Evolutionary conservation across 2,113 vertebrate species (phyloP), one percentile per base, ranked within the genome.

Genomic region (Pantherophis guttatus): DNA sequence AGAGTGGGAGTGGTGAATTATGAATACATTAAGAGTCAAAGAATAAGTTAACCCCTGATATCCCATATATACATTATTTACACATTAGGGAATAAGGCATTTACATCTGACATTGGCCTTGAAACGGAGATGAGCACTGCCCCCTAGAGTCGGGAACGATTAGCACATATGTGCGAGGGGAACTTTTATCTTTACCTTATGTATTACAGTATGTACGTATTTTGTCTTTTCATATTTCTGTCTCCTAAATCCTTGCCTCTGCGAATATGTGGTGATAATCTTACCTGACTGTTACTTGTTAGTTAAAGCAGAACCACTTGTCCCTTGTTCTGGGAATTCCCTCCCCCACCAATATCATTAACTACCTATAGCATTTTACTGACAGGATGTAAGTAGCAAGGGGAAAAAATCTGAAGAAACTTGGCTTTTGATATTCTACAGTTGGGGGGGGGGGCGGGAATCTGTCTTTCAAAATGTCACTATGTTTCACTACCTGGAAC

Each of bases 211-310:
- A 29, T 39, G 1, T 81, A 19, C 15, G 2, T 39, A 39, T 81
- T 19, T 59, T 95, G 90, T 53, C 7, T 58, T 33, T 94, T 94
- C 94, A 7, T n/a, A 29, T 52, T 65, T 65, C 91, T 91, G 90
- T 94, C 90, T 3, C 11, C n/a, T 90, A 93, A 92, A 89, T 92
- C 88, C 9, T 6, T 89, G 23, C 10, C 23, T 21, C 8, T 86
- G 48, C 12, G 54, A 19, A 26, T 90, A 44, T 17, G 39, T 59
- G 55, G 11, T 57, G 86, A 17, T 52, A 85, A 52, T 90, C 7
- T 93, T 52, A 23, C n/a, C 39, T 53, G 13, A 75, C 10, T 55
- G 21, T 48, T 39, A 17, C 21, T 26, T 50, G 24, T 44, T 95
- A 94, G 94, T 95, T 92, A 48, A 91, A 53, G 48, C 17, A 59